Evolutionary conservation across 2,113 vertebrate species (phyloP).

Genomic region (Malaclemys terrapin): DNA sequence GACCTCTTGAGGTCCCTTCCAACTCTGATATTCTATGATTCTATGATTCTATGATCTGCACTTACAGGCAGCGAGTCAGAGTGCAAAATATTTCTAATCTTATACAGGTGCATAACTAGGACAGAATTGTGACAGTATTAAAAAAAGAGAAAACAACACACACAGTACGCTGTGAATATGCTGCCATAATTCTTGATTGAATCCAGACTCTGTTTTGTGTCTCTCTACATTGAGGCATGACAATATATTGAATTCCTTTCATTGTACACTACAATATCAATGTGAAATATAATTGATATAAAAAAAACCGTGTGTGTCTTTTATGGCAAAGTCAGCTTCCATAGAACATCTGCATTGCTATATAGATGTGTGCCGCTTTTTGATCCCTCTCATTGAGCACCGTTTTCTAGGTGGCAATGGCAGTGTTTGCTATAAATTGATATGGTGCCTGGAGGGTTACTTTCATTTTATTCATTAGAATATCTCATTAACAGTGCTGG

Average conservation of each 20-base stretch:
- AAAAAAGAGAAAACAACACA: not conserved
- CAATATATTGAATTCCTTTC: not conserved
- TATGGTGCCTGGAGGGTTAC: constrained; percentile 9
- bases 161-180: not conserved
- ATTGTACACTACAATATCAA: not conserved
- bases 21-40: too few species aligned
- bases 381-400: not conserved
- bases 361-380: not conserved
- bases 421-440: constrained; percentile 43
- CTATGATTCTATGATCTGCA: too few species aligned
- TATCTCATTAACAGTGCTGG: constrained; percentile 36
- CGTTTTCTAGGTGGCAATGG: constrained; percentile 54
- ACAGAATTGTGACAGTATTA: not conserved
- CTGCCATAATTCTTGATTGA: not conserved
- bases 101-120: not conserved
- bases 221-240: not conserved
- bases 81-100: not conserved
- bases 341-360: not conserved
- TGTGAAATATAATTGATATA: not conserved
- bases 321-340: not conserved
- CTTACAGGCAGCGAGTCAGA: not conserved
- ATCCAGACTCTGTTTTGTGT: not conserved
- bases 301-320: not conserved
- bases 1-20: too few species aligned
- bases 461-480: constrained; percentile 42